Evolutionary conservation across 1,140 invertebrate genomes (phyloP), one percentile per base, ranked within the genome.

Genomic region (Bombus huntii): DNA sequence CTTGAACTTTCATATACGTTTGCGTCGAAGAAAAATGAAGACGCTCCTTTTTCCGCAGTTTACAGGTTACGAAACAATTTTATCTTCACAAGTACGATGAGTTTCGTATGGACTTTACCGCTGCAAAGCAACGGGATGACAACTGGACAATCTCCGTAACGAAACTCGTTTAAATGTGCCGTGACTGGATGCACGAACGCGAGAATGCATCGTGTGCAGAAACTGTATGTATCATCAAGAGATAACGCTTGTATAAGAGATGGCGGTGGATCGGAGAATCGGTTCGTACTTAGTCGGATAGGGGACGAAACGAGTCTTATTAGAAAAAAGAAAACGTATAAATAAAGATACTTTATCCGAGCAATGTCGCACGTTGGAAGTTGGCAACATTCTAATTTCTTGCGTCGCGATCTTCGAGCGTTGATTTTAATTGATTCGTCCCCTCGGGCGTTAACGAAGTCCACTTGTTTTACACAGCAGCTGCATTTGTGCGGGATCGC

Each of bases 61-160:
- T 18, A 4, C 31, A n/a, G 37, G 59, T 59, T n/a, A 77, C 65
- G 37, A 62, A 72, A 84, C 53, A 78, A 62, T 71, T 79, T n/a
- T 18, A 59, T 9, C 39, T 79, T 18, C 53, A 1, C 66, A 37
- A 18, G 10, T 37, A 70, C 68, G 47, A 47, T 28, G 71, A 37
- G 53, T 57, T 73, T 72, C 79, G 22, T 44, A 25, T 57, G 34
- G 70, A 39, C 12, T 42, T 12, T 68, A 15, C 4, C 12, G n/a
- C 72, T n/a, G 78, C 74, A 22, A 44, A 73, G 81, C 72, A 89
- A 89, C 78, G 81, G 84, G 82, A 89, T 87, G 87, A 91, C 88
- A 91, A 93, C 90, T 92, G 89, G 81, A 93, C 89, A 92, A 92
- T 91, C 88, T 59, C 85, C 90, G 85, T 86, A 89, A 91, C 80